These are phyloP conservation scores for Oophaga pumilio DNA, from an alignment of 2,113 vertebrate genomes.

Conservation along the genomic window DNA sequence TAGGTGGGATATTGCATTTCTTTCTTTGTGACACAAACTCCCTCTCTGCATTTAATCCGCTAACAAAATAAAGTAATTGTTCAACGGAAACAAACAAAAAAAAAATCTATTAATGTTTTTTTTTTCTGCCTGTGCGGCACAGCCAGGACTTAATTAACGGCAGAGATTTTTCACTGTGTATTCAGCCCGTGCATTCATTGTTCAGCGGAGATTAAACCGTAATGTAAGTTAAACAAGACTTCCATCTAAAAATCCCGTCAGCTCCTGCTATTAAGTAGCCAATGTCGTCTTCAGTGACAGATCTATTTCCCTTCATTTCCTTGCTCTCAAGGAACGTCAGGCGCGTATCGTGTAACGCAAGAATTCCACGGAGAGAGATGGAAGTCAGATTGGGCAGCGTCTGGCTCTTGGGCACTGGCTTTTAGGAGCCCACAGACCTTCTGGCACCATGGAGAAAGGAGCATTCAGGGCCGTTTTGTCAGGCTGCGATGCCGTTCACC, in stretches of 20 bases:
- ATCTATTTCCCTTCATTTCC: constrained; percentile 71
- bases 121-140: constrained; percentile 63
- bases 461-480: constrained; percentile 63
- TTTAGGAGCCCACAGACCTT: constrained; percentile 73
- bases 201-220: constrained; percentile 68
- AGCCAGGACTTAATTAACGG: constrained; percentile 70
- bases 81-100: constrained; percentile 62
- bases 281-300: constrained; percentile 66
- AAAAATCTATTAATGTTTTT: constrained; percentile 68
- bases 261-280: constrained; percentile 66
- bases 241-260: constrained; percentile 70
- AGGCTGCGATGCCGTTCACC: constrained; percentile 71
- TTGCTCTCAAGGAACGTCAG: constrained; percentile 64
- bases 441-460: constrained; percentile 71
- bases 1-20: constrained; percentile 24
- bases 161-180: constrained; percentile 66
- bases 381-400: constrained; percentile 65
- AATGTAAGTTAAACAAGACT: constrained; percentile 69
- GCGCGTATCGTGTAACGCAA: constrained; percentile 70
- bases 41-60: constrained; percentile 60
- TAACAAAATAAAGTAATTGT: constrained; percentile 69
- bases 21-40: constrained; percentile 21
- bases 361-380: constrained; percentile 68
- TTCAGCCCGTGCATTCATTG: constrained; percentile 65
- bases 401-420: constrained; percentile 66